Evolutionary conservation across 2,888 invertebrate species (phyloP), one percentile per base, ranked within the genome.

Genomic region (Andrena marginata): DNA sequence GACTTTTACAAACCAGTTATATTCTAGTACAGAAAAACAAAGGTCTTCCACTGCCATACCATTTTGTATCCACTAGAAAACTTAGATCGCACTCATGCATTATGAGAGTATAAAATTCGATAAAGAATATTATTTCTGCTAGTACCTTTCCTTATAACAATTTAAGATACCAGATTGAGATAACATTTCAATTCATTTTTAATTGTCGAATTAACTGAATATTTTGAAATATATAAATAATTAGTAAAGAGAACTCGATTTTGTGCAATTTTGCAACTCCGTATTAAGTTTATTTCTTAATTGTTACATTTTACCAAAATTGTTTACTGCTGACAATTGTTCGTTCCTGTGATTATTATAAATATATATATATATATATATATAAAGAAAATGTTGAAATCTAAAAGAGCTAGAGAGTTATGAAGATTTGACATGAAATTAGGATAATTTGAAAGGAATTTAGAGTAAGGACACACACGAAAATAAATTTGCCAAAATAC

Each of bases 271-370:
- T 82, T 62, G 20, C 49, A 67, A 70, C n/a, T 10, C 1, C 31
- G n/a, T 16, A 62, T 42, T 31, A 42, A 10, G 48, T 16, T 48
- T 63, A 23, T 23, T 49, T 33, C 42, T 54, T 69, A 48, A 70
- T 60, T 31, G 42, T 29, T 76, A 68, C 23, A 35, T 56, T 63
- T n/a, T 68, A 64, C 68, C 82, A 82, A 82, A 82, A 82, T 82
- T 79, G 35, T 84, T 84, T 79, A 82, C 84, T 84, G 71, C 33
- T 82, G 35, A 82, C 56, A 71, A 59, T 74, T 73, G 67, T 82
- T 75, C 75, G 78, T 79, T 84, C 79, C 71, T 82, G 82, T 82
- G 82, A 84, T 84, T 80, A 76, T 72, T 72, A 76, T 69, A 69
- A 69, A 71, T 77, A 74, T 70, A 80, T 63, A 69, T 56, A 56